These are phyloP conservation scores for Lithophane leautieri DNA, from an alignment of 2,888 invertebrate species.

Conservation along the genomic window DNA sequence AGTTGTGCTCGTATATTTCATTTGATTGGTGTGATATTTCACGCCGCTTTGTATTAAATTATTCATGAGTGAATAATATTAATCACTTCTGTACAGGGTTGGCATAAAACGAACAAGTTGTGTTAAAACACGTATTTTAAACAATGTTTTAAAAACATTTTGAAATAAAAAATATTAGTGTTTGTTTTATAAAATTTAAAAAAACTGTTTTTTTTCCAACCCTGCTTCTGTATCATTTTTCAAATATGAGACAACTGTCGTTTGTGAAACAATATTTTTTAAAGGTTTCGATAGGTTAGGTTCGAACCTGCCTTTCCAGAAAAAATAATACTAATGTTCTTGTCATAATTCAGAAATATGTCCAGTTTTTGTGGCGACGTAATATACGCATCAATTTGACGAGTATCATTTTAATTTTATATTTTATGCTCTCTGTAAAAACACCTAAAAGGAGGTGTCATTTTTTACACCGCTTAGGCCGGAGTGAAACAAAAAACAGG, in stretches of 20 bases:
- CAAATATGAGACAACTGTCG: not conserved
- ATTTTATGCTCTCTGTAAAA: not conserved
- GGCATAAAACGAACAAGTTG: too few species aligned
- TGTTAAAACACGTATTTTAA: too few species aligned
- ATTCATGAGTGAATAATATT: not conserved
- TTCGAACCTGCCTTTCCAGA: not conserved
- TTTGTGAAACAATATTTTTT: too few species aligned
- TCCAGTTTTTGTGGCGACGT: too few species aligned
- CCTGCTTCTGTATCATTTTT: not conserved
- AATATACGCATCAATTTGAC: too few species aligned
- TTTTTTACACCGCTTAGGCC: not conserved
- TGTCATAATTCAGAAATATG: not conserved
- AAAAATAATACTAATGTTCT: not conserved
- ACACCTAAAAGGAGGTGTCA: not conserved
- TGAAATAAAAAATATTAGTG: too few species aligned
- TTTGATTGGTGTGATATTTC: not conserved
- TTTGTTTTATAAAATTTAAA: too few species aligned
- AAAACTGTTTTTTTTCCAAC: too few species aligned
- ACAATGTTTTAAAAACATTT: too few species aligned
- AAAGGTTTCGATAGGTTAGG: not conserved
- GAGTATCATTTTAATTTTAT: not conserved
- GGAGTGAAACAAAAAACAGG: conserved; percentile 13
- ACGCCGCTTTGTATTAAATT: not conserved
- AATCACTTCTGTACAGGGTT: too few species aligned
- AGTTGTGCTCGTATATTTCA: conserved; percentile 7